A percentile compares a stretch with the other conserved stretches of the same genome.
Conservation (phyloP, 2,797 vertebrate species). For the Chelonia mydas region DNA sequence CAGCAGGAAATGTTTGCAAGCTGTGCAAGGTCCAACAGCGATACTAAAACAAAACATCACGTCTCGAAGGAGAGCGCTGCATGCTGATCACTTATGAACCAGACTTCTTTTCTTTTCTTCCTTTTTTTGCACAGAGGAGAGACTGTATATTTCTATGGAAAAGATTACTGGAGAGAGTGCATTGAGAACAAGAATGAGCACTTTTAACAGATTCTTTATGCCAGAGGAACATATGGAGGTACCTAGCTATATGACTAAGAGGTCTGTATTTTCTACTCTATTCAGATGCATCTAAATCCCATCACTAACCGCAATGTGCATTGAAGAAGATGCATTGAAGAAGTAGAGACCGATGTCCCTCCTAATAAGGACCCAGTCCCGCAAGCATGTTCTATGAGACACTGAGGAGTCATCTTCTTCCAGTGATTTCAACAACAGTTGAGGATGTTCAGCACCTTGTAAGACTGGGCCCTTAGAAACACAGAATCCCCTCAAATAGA, state of each 20-base stretch:
- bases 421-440: not conserved
- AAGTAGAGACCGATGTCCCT: not conserved
- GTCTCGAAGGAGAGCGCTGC: slow-evolving; percentile 39
- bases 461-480: not conserved
- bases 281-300: not conserved
- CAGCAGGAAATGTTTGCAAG: slow-evolving; percentile 70
- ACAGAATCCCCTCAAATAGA: fast-evolving
- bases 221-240: not conserved
- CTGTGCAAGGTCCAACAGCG: slow-evolving; percentile 68
- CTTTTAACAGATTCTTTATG: not conserved
- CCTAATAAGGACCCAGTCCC: not conserved
- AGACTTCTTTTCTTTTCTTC: not conserved
- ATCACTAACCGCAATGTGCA: not conserved
- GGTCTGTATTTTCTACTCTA: not conserved
- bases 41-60: slow-evolving; percentile 71
- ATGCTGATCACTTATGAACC: slow-evolving; percentile 54
- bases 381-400: not conserved
- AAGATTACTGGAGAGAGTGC: not conserved
- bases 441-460: not conserved
- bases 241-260: not conserved
- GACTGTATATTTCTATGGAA: not conserved
- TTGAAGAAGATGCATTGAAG: not conserved
- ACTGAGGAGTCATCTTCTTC: not conserved
- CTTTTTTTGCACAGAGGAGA: not conserved
- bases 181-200: fast-evolving